Evolutionary conservation across 2,113 vertebrate genomes (phyloP).

Genomic region (Myiozetetes cayanensis): DNA sequence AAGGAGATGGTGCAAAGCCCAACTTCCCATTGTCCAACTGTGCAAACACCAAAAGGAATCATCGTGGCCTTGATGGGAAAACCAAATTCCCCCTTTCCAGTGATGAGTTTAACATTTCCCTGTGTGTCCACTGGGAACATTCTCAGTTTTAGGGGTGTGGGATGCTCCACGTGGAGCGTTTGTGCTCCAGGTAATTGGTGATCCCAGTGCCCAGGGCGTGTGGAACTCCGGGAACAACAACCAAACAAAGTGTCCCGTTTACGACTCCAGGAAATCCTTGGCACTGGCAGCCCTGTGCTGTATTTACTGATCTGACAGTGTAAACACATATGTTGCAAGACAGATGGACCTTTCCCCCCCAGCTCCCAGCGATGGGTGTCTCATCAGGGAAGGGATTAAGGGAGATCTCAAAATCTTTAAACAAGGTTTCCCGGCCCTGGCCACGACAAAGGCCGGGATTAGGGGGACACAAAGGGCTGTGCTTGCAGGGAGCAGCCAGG

Average conservation of each 20-base stretch:
- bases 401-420: conserved; percentile 75
- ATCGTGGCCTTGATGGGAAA: accelerated
- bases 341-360: conserved; percentile 82
- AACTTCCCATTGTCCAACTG: accelerated
- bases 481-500: neutral
- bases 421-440: conserved; percentile 68
- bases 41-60: accelerated
- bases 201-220: neutral
- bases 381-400: conserved; percentile 79
- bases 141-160: neutral
- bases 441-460: conserved; percentile 25
- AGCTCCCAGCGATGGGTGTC: conserved; percentile 76
- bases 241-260: conserved; percentile 63
- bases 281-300: conserved; percentile 67
- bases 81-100: neutral
- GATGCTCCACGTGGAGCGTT: neutral
- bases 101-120: accelerated
- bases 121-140: neutral
- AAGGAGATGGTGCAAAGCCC: neutral
- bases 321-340: conserved; percentile 80
- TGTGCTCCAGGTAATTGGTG: neutral
- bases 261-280: conserved; percentile 74
- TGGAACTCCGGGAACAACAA: conserved; percentile 49
- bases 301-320: conserved; percentile 76
- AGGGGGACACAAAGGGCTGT: neutral